phyloP scores from a whole-genome alignment of 1,140 invertebrate species.

The Drosophila erecta region DNA sequence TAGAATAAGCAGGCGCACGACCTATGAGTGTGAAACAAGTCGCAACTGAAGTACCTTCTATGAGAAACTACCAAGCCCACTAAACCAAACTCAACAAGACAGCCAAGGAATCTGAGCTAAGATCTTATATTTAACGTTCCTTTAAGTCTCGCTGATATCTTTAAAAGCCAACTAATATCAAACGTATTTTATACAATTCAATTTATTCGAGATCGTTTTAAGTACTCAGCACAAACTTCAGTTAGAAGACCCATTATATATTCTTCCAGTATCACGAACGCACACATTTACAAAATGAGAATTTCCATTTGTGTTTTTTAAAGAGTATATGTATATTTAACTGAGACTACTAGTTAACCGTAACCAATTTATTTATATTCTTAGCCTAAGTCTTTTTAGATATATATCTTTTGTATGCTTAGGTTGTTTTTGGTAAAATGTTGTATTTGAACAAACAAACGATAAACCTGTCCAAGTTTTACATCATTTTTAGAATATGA shows the following conservation, averaged over 20 bases:
- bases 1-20: slow-evolving; percentile 16
- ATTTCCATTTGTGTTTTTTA: slow-evolving; percentile 36
- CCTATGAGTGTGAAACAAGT: slow-evolving; percentile 54
- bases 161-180: slow-evolving; percentile 36
- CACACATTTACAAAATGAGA: slow-evolving; percentile 20
- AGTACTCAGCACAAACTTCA: slow-evolving; percentile 9
- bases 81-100: slow-evolving; percentile 23
- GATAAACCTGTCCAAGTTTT: slow-evolving; percentile 68
- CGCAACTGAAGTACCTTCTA: slow-evolving; percentile 78
- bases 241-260: slow-evolving; percentile 32
- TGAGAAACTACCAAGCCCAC: slow-evolving; percentile 41
- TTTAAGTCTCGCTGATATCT: slow-evolving; percentile 39
- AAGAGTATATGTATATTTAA: slow-evolving; percentile 15
- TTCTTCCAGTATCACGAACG: slow-evolving; percentile 34
- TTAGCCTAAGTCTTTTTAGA: slow-evolving; percentile 51
- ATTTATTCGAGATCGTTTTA: slow-evolving; percentile 28
- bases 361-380: slow-evolving; percentile 44
- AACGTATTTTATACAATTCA: slow-evolving; percentile 37
- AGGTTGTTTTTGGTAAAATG: slow-evolving; percentile 62
- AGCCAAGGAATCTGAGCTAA: slow-evolving; percentile 35
- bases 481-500: slow-evolving; percentile 62
- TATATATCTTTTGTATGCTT: slow-evolving; percentile 52
- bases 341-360: slow-evolving; percentile 9
- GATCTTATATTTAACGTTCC: slow-evolving; percentile 48
- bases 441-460: slow-evolving; percentile 43